Conservation (phyloP, 2,888 invertebrate species). For the Lasiommata megera region DNA sequence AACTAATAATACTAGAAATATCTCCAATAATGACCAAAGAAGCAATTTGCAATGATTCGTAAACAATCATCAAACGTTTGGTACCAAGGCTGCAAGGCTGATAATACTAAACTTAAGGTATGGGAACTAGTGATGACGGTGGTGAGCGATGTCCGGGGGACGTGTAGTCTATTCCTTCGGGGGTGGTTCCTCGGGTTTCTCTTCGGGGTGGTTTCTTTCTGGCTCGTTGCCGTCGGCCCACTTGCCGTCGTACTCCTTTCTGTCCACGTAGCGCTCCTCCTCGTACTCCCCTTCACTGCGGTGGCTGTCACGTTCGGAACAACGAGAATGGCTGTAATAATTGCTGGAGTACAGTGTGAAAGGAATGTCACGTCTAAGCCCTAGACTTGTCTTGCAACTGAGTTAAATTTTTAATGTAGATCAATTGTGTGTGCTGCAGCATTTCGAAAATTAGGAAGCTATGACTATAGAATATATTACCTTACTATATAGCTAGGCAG, state of each 20-base stretch:
- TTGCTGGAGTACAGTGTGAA: conserved; percentile 19
- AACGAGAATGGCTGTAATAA: conserved; percentile 63
- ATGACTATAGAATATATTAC: no score
- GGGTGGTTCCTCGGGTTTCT: conserved; percentile 60
- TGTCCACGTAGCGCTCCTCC: conserved; percentile 80
- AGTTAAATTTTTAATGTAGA: background rate
- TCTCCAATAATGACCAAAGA: no score
- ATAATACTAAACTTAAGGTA: conserved; percentile 14
- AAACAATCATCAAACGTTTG: background rate
- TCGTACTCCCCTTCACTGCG: conserved; percentile 79
- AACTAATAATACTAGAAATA: no score
- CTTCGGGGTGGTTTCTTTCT: conserved; percentile 55
- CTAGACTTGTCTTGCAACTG: background rate
- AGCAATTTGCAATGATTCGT: no score
- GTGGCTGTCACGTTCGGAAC: conserved; percentile 70
- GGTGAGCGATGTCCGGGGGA: conserved; percentile 12
- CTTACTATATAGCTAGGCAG: no score
- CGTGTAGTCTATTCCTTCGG: conserved; percentile 57
- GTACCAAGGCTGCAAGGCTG: background rate
- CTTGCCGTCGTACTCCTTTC: conserved; percentile 84
- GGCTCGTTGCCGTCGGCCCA: conserved; percentile 83
- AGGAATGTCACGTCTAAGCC: background rate
- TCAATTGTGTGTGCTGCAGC: no score
- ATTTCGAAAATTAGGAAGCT: no score
- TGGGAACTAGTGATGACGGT: background rate